phyloP scores from a whole-genome alignment of 2,888 invertebrate species.

The Anoplius nigerrimus region DNA sequence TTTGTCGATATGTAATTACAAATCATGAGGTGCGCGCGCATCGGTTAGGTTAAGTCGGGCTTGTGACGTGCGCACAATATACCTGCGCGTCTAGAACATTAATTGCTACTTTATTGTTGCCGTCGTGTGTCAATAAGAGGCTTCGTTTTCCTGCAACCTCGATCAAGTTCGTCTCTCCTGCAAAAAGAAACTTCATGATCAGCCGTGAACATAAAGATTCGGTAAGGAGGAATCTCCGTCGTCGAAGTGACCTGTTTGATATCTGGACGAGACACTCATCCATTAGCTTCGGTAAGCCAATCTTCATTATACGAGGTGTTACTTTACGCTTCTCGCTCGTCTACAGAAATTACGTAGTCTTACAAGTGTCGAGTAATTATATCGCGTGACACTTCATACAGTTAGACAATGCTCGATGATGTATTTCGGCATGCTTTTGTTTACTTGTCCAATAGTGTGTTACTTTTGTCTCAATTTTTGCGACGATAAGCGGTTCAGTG shows the following conservation, averaged over 20 bases:
- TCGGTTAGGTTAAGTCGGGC: constrained; percentile 55
- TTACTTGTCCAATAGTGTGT: no score
- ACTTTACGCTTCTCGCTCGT: neutral
- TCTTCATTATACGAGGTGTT: neutral
- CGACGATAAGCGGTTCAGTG: no score
- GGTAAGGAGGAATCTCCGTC: constrained; percentile 1
- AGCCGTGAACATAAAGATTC: constrained; percentile 4
- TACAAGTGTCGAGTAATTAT: no score
- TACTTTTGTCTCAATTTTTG: no score
- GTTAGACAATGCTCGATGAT: no score
- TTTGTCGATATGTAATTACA: constrained; percentile 23
- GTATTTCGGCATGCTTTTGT: no score
- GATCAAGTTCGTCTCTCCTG: constrained; percentile 1
- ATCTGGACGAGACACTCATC: constrained; percentile 26
- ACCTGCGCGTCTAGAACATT: constrained; percentile 57
- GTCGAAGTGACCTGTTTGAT: constrained; percentile 18
- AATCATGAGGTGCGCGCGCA: constrained; percentile 58
- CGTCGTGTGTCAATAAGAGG: constrained; percentile 35
- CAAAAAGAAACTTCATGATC: constrained; percentile 8
- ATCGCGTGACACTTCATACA: no score
- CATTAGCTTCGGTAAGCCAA: constrained; percentile 40
- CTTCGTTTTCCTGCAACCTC: constrained; percentile 2
- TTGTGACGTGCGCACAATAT: constrained; percentile 46
- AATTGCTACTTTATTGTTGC: constrained; percentile 46
- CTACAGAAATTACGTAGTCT: no score